Base-by-base conservation (phyloP, 1,140 invertebrate genomes). In the Hyles vespertilio region DNA sequence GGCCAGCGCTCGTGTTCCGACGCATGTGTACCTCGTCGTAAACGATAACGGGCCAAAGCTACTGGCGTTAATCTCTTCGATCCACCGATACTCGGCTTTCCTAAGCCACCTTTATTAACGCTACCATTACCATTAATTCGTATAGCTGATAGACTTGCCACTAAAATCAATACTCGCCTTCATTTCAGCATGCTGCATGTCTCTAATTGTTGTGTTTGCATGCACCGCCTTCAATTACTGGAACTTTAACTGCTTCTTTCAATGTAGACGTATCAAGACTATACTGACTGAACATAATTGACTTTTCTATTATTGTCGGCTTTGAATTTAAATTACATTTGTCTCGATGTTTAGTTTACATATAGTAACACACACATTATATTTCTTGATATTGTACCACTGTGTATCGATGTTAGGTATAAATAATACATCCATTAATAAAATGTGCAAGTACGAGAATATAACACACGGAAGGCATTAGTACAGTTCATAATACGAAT, bases 31-130 rank as follows among this genome's bases (percentile, higher is more conserved):
- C 48, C 58, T 50, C 68, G 67, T 70, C 73, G 70, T 84, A 77
- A 79, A 70, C 63, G 67, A 74, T 77, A 81, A 81, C 75, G 74
- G 69, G 66, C 59, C 50, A 61, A 65, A 58, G 69, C 68, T 69
- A 70, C 75, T 74, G 69, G 63, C 69, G 70, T 74, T 78, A 77
- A 84, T 82, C 74, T 77, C 69, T 59, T 59, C 69, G 46, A 74
- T 70, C 65, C 70, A 68, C 65, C 69, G 81, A 79, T 77, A 68
- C 64, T 74, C 70, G 67, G 65, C 62, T 74, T 63, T 68, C 67
- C 69, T 63, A 62, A 72, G 65, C 62, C 59, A 71, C 62, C 68
- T 75, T 71, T 79, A 73, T 71, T 65, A 70, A 54, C 65, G 67
- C 72, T 73, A 61, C 62, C 69, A 74, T 70, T 71, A 67, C 67